These are phyloP conservation scores for Diarsia dahlii DNA, from an alignment of 2,888 invertebrate species.

Conservation along the genomic window DNA sequence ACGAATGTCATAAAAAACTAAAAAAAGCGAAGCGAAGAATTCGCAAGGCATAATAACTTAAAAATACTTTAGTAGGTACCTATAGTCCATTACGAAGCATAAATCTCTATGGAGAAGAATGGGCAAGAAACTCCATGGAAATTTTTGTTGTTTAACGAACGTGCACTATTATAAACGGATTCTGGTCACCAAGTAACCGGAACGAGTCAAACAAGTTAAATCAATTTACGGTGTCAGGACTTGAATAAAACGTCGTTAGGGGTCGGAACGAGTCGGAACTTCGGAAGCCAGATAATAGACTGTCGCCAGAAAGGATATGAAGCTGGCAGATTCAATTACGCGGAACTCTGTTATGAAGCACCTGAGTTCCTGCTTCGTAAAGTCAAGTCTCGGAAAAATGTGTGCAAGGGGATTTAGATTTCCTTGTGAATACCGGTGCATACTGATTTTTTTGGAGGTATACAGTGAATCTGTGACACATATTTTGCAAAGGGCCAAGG, in stretches of 20 bases:
- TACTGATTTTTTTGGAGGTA: too few species aligned
- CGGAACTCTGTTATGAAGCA: conserved; percentile 63
- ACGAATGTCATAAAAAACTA: too few species aligned
- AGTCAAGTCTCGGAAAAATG: not conserved
- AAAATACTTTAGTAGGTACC: too few species aligned
- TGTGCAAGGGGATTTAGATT: conserved; percentile 2
- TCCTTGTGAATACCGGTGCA: not conserved
- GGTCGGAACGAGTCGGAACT: conserved; percentile 49
- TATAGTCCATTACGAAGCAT: too few species aligned
- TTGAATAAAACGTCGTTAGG: conserved; percentile 49
- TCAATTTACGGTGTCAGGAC: conserved; percentile 25
- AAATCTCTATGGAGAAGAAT: too few species aligned
- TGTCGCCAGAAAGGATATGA: conserved; percentile 72
- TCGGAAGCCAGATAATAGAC: conserved; percentile 63
- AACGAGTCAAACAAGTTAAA: conserved; percentile 24
- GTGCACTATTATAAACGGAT: conserved; percentile 26
- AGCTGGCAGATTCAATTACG: conserved; percentile 83
- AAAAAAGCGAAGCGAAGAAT: too few species aligned
- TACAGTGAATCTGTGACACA: not conserved
- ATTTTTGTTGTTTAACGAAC: conserved; percentile 10
- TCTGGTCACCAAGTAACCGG: conserved; percentile 3
- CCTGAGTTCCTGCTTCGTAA: conserved; percentile 62
- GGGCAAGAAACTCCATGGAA: too few species aligned
- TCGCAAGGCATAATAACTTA: too few species aligned
- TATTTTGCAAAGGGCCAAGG: not conserved